Base-by-base conservation (phyloP, 2,888 invertebrate species). In the Acanthacorydalis orientalis region DNA sequence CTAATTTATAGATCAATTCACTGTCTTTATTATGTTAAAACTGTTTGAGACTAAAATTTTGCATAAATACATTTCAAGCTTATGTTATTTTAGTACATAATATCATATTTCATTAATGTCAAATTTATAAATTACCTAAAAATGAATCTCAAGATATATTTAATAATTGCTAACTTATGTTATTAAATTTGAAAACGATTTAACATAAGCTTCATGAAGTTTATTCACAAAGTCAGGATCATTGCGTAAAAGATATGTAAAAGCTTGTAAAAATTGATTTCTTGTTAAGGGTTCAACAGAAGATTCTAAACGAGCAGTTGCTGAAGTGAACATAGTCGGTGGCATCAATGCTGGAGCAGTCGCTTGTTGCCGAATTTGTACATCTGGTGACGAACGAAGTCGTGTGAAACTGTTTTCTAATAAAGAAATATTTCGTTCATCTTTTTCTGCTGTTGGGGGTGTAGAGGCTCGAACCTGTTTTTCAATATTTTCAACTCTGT, bases 141-240 rank as follows among this genome's bases (percentile, higher is more conserved):
- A 4, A 23, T 23, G 23, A 23, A 23, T 23, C n/a, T n/a, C 23
- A 23, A 23, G 23, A 23, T 4, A 23, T 23, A 4, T 23, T 23
- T 6, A 23, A 23, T 23, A 23, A 23, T 23, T 23, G 6, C 2
- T 43, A 31, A 43, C 34, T 51, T 69, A 71, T 44, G 70, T 69
- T 11, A 72, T 64, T 56, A 71, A 67, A 52, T 84, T 83, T 60
- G 82, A 75, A 59, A 86, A 83, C 33, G 86, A 85, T 67, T 88
- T 86, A 14, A 91, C 81, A 63, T 93, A 93, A 47, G 89, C 92
- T 68, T 92, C 89, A 61, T 93, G 91, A 52, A 93, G 70, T 65
- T 86, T 89, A 60, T 80, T 82, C 34, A 90, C 78, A 68, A 93
- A 93, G 55, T 86, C 85, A 33, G 83, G 75, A 64, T 93, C 91